Evolutionary conservation across 2,888 invertebrate genomes (phyloP).

Genomic region (Brachyptera risi): DNA sequence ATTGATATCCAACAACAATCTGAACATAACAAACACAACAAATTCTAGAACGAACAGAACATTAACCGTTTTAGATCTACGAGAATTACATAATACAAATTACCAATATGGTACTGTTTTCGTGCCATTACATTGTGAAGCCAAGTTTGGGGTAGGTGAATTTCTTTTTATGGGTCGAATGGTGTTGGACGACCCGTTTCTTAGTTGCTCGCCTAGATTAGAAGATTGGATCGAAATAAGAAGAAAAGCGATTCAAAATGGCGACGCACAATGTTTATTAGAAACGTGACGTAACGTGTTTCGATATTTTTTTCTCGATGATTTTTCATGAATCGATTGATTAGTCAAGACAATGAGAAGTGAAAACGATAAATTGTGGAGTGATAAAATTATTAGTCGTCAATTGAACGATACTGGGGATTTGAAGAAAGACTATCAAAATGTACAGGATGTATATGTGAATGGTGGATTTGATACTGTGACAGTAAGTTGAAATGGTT

Average conservation of each 20-base stretch:
- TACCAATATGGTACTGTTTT: neutral
- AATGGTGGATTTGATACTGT: no score
- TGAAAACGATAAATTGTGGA: no score
- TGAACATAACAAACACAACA: neutral
- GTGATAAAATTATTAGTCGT: no score
- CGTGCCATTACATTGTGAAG: neutral
- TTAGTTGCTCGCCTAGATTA: neutral
- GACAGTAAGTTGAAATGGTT: no score
- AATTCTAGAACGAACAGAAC: no score
- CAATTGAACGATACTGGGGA: no score
- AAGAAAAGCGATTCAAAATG: neutral
- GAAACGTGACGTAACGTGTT: no score
- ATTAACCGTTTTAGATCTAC: neutral
- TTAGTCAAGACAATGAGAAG: no score
- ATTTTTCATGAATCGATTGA: no score
- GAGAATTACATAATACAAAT: neutral
- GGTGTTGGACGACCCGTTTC: neutral
- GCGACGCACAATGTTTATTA: neutral
- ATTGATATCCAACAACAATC: neutral
- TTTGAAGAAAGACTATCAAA: no score
- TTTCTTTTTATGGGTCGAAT: neutral
- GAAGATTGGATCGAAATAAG: neutral
- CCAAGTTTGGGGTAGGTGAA: neutral
- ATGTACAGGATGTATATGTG: no score
- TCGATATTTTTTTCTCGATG: no score